Percentiles rank a stretch among this genome's conserved stretches.
These are phyloP conservation scores for Uria aalge DNA, from an alignment of 2,113 vertebrate species.

Conservation along the genomic window DNA sequence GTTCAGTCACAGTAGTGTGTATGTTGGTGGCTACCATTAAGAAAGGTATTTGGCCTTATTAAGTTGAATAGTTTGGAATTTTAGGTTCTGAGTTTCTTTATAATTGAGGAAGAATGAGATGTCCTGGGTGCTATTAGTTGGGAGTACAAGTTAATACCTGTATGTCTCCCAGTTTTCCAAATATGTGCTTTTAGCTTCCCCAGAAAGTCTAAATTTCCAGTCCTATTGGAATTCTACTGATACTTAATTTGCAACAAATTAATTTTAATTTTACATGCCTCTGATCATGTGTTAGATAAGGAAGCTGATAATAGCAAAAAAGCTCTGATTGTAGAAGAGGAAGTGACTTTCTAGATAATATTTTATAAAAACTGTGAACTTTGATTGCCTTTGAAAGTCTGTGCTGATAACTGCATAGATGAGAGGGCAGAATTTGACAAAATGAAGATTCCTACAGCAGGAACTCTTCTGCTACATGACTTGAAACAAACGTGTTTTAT, in stretches of 20 bases:
- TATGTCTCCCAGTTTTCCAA: background rate
- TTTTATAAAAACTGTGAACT: conserved; percentile 8
- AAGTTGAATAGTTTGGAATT: background rate
- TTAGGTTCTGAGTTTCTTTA: background rate
- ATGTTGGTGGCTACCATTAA: background rate
- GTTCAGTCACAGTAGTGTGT: background rate
- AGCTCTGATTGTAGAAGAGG: background rate
- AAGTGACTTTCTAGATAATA: background rate
- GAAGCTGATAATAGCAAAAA: background rate
- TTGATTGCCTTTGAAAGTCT: background rate
- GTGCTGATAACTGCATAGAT: background rate
- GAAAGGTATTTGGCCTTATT: background rate
- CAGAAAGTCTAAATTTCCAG: background rate
- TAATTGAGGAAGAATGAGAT: background rate
- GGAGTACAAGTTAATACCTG: background rate
- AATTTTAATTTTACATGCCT: background rate
- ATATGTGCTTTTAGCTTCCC: background rate
- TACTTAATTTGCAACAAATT: background rate
- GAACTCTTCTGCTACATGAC: background rate
- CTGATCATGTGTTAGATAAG: background rate
- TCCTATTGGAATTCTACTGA: background rate
- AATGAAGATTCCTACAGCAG: background rate
- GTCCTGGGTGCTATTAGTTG: background rate
- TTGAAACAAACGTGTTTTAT: background rate
- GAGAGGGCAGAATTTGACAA: background rate